Evolutionary conservation across 2,113 vertebrate species (phyloP), one percentile per base, ranked within the genome.

Genomic region (Calonectris borealis): DNA sequence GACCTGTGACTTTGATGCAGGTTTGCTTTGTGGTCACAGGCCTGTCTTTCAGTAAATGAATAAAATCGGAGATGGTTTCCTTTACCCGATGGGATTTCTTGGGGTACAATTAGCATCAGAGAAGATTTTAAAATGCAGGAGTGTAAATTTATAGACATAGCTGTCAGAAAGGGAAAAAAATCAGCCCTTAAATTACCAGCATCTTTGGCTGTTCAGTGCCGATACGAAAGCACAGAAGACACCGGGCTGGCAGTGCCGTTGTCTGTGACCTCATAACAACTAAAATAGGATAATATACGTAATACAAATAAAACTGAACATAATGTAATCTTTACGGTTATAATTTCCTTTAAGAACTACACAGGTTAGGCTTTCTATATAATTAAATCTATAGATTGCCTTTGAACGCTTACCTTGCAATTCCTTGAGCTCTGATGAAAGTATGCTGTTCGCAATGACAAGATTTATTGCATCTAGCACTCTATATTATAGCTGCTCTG

Each of bases 391-490:
- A 96, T 94, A 78, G 87, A 95, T 97, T 88, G 94, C 90, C 87
- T 94, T 72, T 42, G 61, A 88, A 79, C 78, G 97, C 97, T 97
- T 97, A 97, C 96, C 91, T 94, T 96, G 96, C 97, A 97, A 2
- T 96, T 97, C 94, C 90, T 57, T 1, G 13, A 60, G 84, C 92
- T 20, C 86, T 93, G 95, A 95, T 97, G 96, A 97, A 96, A 95
- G 80, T 78, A 46, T 18, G 65, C 88, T 60, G 90, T 71, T 92
- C 4, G 27, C 93, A 85, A 73, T 12, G 80, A 96, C 92, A 97
- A 97, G 96, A 97, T 98, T 97, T 98, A 97, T 98, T 97, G 96
- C 95, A 90, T 91, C 95, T 58, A 96, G 79, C 94, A 91, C 94
- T 97, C 88, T 86, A 21, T 76, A 97, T 97, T 94, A 96, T 95